phyloP scores from a whole-genome alignment of 1,140 invertebrate genomes.

The Eumeta japonica region DNA sequence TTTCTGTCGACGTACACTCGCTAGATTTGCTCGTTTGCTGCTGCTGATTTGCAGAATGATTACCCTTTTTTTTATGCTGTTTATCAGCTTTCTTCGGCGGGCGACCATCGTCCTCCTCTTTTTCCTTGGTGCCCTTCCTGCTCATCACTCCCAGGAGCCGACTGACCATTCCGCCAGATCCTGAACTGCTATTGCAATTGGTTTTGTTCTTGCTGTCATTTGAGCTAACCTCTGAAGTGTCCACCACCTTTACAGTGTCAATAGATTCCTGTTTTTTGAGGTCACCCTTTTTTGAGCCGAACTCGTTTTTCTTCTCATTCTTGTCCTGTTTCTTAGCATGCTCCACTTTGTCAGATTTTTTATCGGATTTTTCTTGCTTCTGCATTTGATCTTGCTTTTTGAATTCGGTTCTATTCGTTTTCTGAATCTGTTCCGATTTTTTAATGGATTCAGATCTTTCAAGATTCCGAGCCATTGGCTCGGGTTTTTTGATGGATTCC shows the following conservation, averaged over 20 bases:
- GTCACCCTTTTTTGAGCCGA: no score
- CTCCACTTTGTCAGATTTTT: no score
- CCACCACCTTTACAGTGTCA: conserved; percentile 39
- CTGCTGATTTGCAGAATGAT: no score
- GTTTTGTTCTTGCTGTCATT: no score
- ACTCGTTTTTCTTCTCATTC: conserved; percentile 36
- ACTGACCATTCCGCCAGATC: conserved; percentile 49
- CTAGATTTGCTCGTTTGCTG: no score
- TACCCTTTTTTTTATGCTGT: conserved; percentile 44
- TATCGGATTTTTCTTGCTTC: conserved; percentile 28
- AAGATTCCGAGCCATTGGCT: no score
- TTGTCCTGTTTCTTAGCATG: conserved; percentile 33
- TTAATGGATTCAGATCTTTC: conserved; percentile 37
- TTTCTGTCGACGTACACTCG: no score
- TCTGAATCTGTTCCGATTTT: conserved; percentile 24
- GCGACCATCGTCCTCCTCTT: conserved; percentile 28
- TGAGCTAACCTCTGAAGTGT: no score
- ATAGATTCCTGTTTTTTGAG: conserved; percentile 43
- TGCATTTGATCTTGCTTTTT: conserved; percentile 24
- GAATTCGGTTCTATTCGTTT: conserved; percentile 18
- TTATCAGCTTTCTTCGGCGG: conserved; percentile 26
- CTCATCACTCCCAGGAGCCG: conserved; percentile 47
- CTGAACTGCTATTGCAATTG: no score
- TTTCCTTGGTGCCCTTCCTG: conserved; percentile 25
- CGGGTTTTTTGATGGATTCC: no score